phyloP scores from a whole-genome alignment of 2,797 vertebrate genomes.

The Champsocephalus gunnari region DNA sequence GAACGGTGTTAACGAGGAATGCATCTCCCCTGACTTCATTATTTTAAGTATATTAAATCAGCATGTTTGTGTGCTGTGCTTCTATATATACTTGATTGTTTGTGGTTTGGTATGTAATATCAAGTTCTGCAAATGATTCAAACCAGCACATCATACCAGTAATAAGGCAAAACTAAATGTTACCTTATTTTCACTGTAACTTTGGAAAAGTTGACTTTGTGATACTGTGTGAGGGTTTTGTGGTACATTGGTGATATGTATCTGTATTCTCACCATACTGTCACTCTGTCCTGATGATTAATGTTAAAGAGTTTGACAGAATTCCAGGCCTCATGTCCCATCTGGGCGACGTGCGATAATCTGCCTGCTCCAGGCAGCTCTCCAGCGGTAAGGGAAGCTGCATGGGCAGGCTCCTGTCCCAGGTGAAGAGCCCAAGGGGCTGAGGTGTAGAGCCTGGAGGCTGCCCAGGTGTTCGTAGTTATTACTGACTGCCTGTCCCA shows the following conservation, averaged over 20 bases:
- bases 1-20: slow-evolving; percentile 74
- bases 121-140: slow-evolving; percentile 10
- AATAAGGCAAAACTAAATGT: slow-evolving; percentile 2
- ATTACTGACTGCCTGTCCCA: slow-evolving; percentile 74
- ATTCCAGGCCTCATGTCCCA: slow-evolving; percentile 79
- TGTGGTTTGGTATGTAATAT: slow-evolving; percentile 18
- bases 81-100: slow-evolving; percentile 13
- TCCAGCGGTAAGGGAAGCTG: slow-evolving; percentile 58
- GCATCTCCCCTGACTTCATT: slow-evolving; percentile 52
- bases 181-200: slow-evolving; percentile 42
- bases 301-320: slow-evolving; percentile 81
- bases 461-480: slow-evolving; percentile 82
- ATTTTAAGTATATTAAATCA: slow-evolving; percentile 11
- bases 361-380: slow-evolving; percentile 71
- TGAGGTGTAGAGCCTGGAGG: slow-evolving; percentile 78
- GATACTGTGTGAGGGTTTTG: slow-evolving; percentile 35
- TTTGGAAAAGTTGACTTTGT: slow-evolving; percentile 67
- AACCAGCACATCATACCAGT: slow-evolving; percentile 11
- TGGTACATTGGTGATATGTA: slow-evolving; percentile 50
- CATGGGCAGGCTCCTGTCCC: slow-evolving; percentile 67
- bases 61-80: slow-evolving; percentile 10
- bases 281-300: slow-evolving; percentile 78
- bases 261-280: slow-evolving; percentile 66
- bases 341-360: slow-evolving; percentile 78
- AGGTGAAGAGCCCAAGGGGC: slow-evolving; percentile 84